Evolutionary conservation across 30 jellyfish, hydroid and myxozoan genomes (phyloP).

Genomic region (Chironex yamaguchii): DNA sequence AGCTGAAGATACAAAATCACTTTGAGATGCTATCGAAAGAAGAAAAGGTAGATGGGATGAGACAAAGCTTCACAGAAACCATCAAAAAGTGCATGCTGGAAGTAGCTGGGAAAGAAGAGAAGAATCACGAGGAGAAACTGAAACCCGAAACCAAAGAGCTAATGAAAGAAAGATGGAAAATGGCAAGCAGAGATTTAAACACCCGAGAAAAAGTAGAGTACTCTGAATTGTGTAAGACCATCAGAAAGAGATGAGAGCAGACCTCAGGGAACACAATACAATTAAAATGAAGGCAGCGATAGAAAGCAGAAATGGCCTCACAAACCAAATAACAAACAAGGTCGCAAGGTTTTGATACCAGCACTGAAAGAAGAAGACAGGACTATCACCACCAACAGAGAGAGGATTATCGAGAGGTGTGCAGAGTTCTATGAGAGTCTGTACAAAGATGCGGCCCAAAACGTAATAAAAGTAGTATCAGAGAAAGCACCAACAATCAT

Average conservation of each 20-base stretch:
- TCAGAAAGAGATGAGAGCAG: constrained; percentile 3
- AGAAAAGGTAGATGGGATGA: constrained; percentile 23
- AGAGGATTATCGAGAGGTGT: constrained; percentile 58
- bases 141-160: constrained; percentile 49
- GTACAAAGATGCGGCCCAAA: constrained; percentile 28
- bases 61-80: constrained; percentile 26
- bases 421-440: constrained; percentile 25
- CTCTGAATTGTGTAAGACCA: constrained; percentile 43
- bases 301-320: constrained; percentile 2
- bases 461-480: constrained; percentile 1
- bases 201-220: constrained; percentile 9
- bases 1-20: constrained; percentile 38
- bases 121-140: constrained; percentile 25
- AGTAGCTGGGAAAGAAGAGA: constrained; percentile 38
- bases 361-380: constrained; percentile 49
- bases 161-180: constrained; percentile 16
- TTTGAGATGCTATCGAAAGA: constrained; percentile 25
- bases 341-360: constrained; percentile 41
- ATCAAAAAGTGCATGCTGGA: constrained; percentile 35
- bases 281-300: not conserved
- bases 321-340: not conserved
- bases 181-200: constrained; percentile 23
- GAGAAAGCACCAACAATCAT: constrained; percentile 42
- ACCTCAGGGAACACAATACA: constrained; percentile 1
- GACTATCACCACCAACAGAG: constrained; percentile 43